Percentiles rank a stretch among this genome's conserved stretches.
These are phyloP conservation scores for Hypomecis punctinalis DNA, from an alignment of 2,888 invertebrate genomes.

Conservation along the genomic window DNA sequence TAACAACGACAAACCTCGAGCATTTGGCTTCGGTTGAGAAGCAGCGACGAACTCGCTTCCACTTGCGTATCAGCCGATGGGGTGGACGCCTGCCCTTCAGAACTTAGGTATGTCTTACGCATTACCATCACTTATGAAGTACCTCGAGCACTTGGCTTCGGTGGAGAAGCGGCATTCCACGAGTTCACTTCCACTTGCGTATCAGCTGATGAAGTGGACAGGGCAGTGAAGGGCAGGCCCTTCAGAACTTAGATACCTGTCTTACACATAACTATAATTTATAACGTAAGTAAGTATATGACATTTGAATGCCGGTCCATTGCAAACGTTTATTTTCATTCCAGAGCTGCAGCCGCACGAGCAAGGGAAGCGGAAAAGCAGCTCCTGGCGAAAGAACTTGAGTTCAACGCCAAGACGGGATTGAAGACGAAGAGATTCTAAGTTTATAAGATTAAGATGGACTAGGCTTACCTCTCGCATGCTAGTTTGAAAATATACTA, in stretches of 20 bases:
- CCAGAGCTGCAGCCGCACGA: slow-evolving; percentile 55
- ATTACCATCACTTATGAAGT: background rate
- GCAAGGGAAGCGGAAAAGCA: slow-evolving; percentile 64
- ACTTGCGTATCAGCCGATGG: slow-evolving; percentile 92
- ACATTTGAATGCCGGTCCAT: background rate
- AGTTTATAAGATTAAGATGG: slow-evolving; percentile 3
- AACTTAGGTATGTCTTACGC: slow-evolving; percentile 50
- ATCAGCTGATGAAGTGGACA: slow-evolving; percentile 90
- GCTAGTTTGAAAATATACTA: no score
- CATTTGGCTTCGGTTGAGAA: slow-evolving; percentile 90
- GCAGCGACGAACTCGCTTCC: slow-evolving; percentile 89
- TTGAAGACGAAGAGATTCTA: slow-evolving; percentile 27
- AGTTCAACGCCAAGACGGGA: slow-evolving; percentile 48
- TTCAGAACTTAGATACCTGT: slow-evolving; percentile 55
- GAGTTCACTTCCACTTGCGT: slow-evolving; percentile 89
- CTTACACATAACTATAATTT: background rate
- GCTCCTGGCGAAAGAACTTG: slow-evolving; percentile 61
- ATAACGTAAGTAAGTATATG: no score
- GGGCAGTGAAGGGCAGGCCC: no score
- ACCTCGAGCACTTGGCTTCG: slow-evolving; percentile 89
- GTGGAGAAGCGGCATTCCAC: slow-evolving; percentile 91
- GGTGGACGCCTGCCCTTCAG: slow-evolving; percentile 88
- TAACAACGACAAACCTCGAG: slow-evolving; percentile 89
- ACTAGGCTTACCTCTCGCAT: slow-evolving; percentile 11
- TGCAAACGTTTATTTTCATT: background rate